Percentiles rank a stretch among this genome's conserved stretches.
Evolutionary conservation across 2,888 invertebrate species (phyloP).

Genomic region (Apodemia hepburni): DNA sequence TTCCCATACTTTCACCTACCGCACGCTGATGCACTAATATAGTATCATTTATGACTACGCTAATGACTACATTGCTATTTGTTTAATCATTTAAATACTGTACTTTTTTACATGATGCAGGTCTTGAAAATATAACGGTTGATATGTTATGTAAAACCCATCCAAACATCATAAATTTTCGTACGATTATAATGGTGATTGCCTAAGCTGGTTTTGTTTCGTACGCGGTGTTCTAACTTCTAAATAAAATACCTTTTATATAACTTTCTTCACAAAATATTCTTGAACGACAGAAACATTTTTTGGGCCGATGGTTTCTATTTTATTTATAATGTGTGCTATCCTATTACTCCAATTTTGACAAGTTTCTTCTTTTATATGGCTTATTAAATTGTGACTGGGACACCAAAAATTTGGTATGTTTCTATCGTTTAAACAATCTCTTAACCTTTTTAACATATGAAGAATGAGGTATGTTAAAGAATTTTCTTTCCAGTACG

Average conservation of each 20-base stretch:
- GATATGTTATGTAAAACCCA: no score
- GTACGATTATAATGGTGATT: no score
- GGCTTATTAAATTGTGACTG: constrained; percentile 48
- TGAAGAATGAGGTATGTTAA: constrained; percentile 45
- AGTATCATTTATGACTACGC: no score
- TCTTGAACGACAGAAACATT: neutral
- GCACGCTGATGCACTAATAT: no score
- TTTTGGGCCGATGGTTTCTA: constrained; percentile 32
- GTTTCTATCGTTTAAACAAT: constrained; percentile 38
- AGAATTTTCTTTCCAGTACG: constrained; percentile 48
- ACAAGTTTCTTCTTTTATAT: constrained; percentile 46
- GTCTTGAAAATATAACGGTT: no score
- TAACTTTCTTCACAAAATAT: neutral
- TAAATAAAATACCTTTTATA: neutral
- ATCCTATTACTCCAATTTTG: constrained; percentile 49
- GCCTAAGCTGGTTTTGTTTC: no score
- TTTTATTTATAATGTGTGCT: constrained; percentile 41
- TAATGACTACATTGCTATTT: no score
- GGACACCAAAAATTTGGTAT: constrained; percentile 55
- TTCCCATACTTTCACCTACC: no score
- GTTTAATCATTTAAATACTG: no score
- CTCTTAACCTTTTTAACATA: constrained; percentile 48
- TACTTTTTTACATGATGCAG: no score
- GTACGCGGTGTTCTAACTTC: no score
- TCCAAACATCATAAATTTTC: no score